Evolutionary conservation across 92 coral and sea anemone genomes (phyloP), one percentile per base, ranked within the genome.

Genomic region (Galaxea fascicularis): DNA sequence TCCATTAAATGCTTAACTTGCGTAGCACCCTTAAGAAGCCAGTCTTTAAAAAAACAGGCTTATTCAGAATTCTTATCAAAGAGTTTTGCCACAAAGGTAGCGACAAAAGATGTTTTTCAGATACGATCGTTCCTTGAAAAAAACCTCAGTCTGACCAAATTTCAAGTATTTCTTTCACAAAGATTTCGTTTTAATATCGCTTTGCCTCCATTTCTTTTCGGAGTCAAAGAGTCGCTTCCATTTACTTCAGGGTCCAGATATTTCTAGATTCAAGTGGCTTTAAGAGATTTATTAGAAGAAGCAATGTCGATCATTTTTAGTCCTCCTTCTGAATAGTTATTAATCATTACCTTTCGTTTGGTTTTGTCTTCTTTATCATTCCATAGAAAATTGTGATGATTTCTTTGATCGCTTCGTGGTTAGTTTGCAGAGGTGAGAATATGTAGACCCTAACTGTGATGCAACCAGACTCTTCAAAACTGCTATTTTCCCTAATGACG

Each of bases 271-370:
- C 85, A 86, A 51, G 60, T 35, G 25, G 57, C 54, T 59, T 86
- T 86, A 46, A 86, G 85, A 17, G 90, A 62, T 44, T 86, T 86
- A n/a, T 86, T 86, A 39, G 78, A 77, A 39, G 90, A 78, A n/a
- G 21, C 79, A 26, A 78, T 44, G 53, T 51, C 70, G 15, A n/a
- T n/a, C n/a, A n/a, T n/a, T n/a, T n/a, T n/a, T n/a, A n/a, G n/a
- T n/a, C n/a, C n/a, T n/a, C n/a, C 88, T 24, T 78, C 54, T 29
- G 35, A n/a, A 35, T 24, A 82, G 14, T 72, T 54, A 10, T 4
- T 71, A 11, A 29, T 56, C 30, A 53, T 49, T 51, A 51, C 53
- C 30, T 84, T 74, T 52, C 82, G 74, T 59, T 74, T 84, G 54
- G 74, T 84, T 46, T 84, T 84, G 75, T 84, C 88, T 5, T 74